A percentile compares a stretch with the other conserved stretches of the same genome.
Conservation (phyloP, 1,140 invertebrate species). For the Pseudomyrmex cubaensis region DNA sequence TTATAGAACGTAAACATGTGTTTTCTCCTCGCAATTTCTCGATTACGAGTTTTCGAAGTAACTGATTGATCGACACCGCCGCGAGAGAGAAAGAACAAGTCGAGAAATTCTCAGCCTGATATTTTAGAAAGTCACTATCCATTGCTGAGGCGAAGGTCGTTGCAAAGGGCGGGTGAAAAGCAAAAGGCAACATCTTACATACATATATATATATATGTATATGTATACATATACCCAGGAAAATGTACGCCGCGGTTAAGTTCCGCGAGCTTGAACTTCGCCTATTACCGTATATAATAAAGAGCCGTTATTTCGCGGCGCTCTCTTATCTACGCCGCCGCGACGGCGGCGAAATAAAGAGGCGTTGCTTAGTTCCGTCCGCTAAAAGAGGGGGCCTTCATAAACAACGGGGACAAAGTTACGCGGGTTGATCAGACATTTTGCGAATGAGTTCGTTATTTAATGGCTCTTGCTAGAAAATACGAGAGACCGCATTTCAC, state of each 20-base stretch:
- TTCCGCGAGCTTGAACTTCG: constrained; percentile 71
- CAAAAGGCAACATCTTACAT: constrained; percentile 68
- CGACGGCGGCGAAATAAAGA: constrained; percentile 73
- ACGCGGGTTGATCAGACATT: constrained; percentile 41
- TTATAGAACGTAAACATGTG: not conserved
- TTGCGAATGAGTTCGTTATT: constrained; percentile 37
- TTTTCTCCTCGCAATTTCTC: not conserved
- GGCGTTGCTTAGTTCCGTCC: constrained; percentile 62
- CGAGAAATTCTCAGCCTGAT: constrained; percentile 2
- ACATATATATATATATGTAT: too few relatives aligned
- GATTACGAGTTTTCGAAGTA: not conserved
- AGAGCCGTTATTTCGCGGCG: constrained; percentile 72
- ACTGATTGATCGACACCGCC: not conserved
- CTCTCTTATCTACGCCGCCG: constrained; percentile 73
- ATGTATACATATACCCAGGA: constrained; percentile 40
- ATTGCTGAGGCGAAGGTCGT: constrained; percentile 9
- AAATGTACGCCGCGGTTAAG: constrained; percentile 72
- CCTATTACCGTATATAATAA: constrained; percentile 77
- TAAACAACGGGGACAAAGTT: constrained; percentile 38
- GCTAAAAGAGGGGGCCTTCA: constrained; percentile 13
- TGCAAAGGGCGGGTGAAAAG: constrained; percentile 30
- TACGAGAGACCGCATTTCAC: not conserved
- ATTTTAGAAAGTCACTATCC: not conserved
- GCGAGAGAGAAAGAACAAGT: too few relatives aligned
- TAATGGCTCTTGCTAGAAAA: not conserved